Evolutionary conservation across 2,797 vertebrate species (phyloP), one percentile per base, ranked within the genome.

Genomic region (Rhynchonycteris naso): DNA sequence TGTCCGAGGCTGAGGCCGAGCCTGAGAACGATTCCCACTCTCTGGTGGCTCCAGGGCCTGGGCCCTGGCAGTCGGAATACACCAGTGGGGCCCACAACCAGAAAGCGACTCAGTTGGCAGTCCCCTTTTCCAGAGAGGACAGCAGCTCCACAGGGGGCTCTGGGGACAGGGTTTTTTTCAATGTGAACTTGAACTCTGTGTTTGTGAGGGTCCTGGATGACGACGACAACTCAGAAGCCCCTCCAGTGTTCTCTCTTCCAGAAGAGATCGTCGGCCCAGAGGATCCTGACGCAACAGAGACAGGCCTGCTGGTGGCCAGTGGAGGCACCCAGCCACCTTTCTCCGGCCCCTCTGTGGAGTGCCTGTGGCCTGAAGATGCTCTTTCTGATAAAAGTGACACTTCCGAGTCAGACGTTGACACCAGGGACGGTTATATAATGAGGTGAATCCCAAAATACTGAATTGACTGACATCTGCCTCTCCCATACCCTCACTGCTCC

Each of bases 171-270:
- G 82, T 30, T 18, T 90, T 93, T 81, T 98, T 98, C 92, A 98
- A 98, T 22, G 98, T 99, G 90, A 93, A 97, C 56, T 88, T 99
- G 38, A 90, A 95, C 7, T 96, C 97, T 2, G 98, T 98, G 79
- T 97, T 93, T 54, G 58, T 98, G 94, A 97, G 97, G 63, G 19
- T n/a, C n/a, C 79, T 52, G 2, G 75, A 89, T 0, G 0, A 89
- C 0, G 0, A 69, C 2, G 59, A 88, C 6, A 33, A 96, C 71
- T 14, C 63, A 0, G 75, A 85, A 30, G 56, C 6, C 47, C 8
- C 78, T 22, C 69, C 43, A 4, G 11, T 3, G 35, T 66, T 24
- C 3, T 38, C 61, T 52, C 54, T 69, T 54, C 80, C 12, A 6
- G 89, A 93, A 11, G 93, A 89, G 0, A 50, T 3, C 0, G 18